Base-by-base conservation (phyloP, 2,888 invertebrate species). In the Lasioglossum vierecki region DNA sequence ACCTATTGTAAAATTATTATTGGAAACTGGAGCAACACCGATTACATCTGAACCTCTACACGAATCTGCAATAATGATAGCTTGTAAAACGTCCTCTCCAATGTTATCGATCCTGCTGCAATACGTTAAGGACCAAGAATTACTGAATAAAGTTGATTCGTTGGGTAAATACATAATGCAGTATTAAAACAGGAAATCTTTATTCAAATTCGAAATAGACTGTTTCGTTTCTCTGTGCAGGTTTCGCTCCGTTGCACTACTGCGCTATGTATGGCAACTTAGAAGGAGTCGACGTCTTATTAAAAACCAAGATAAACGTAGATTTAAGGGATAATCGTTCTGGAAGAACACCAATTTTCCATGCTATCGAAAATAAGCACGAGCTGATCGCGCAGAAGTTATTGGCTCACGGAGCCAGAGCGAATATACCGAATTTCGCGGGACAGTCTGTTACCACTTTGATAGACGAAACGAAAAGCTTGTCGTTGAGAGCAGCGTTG, bases 331-430 rank as follows among this genome's bases (percentile, higher is more conserved):
- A 95, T 68, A 86, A 85, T 30, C 93, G 91, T 84, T 94, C 94
- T 0, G 95, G 95, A 26, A 90, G 92, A 83, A 94, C 95, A 0
- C 80, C 95, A 9, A 84, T 95, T 5, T 95, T 95, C 86, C 92
- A 93, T 74, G 94, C 94, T 3, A 46, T 94, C 2, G 94, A 94
- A 80, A 92, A 92, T 74, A 77, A 88, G 18, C 82, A 91, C 15
- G 73, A 87, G 22, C 60, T 83, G 0, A 41, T 93, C 2, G 92
- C 91, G 0, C 87, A 88, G 46, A 66, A 85, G 26, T 82, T 94
- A 6, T 26, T 94, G 49, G 83, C 88, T 4, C 82, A 85, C 5
- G 92, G 93, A 6, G 95, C 94, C 0, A 82, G 87, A 30, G 82
- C 92, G 4, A 89, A 81, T 71, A 86, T 94, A n/a, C 81, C 89